Percentiles rank a stretch among this genome's conserved stretches.
These are phyloP conservation scores for Drosophila acutilabella DNA, from an alignment of 2,888 invertebrate genomes.

Conservation along the genomic window DNA sequence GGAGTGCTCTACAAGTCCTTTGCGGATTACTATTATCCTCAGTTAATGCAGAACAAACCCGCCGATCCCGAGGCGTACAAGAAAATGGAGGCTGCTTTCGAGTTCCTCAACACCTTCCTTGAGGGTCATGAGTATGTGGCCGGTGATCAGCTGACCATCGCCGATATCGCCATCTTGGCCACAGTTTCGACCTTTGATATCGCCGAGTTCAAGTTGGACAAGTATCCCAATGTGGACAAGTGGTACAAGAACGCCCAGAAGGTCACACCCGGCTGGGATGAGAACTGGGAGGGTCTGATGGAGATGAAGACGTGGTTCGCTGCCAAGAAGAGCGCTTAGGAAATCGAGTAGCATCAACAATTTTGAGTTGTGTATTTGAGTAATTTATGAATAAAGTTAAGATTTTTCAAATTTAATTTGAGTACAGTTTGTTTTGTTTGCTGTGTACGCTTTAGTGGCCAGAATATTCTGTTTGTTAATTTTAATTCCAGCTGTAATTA, in stretches of 20 bases:
- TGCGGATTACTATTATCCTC: slow-evolving; percentile 89
- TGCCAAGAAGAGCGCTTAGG: neutral
- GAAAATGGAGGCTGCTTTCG: slow-evolving; percentile 89
- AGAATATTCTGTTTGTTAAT: too few species aligned
- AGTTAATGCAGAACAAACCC: slow-evolving; percentile 86
- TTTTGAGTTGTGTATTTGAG: too few species aligned
- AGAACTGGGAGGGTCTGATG: slow-evolving; percentile 86
- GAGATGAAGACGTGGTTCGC: slow-evolving; percentile 80
- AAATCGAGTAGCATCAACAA: neutral
- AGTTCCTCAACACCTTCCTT: slow-evolving; percentile 89
- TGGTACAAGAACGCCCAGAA: slow-evolving; percentile 87
- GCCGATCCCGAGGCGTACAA: slow-evolving; percentile 88
- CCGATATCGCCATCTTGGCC: slow-evolving; percentile 90
- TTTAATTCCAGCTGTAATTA: too few species aligned
- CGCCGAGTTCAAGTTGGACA: slow-evolving; percentile 88
- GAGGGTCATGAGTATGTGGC: slow-evolving; percentile 89
- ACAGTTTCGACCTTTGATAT: slow-evolving; percentile 89
- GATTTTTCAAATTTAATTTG: too few species aligned
- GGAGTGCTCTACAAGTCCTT: slow-evolving; percentile 89
- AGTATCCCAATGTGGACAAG: slow-evolving; percentile 89
- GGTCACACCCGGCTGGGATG: slow-evolving; percentile 87
- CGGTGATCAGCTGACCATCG: slow-evolving; percentile 90
- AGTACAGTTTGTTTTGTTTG: too few species aligned
- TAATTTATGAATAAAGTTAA: too few species aligned
- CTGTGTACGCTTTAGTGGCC: too few species aligned